Percentiles rank a stretch among this genome's conserved stretches.
Conservation (phyloP, 2,797 vertebrate genomes). For the Chloroceryle inda region DNA sequence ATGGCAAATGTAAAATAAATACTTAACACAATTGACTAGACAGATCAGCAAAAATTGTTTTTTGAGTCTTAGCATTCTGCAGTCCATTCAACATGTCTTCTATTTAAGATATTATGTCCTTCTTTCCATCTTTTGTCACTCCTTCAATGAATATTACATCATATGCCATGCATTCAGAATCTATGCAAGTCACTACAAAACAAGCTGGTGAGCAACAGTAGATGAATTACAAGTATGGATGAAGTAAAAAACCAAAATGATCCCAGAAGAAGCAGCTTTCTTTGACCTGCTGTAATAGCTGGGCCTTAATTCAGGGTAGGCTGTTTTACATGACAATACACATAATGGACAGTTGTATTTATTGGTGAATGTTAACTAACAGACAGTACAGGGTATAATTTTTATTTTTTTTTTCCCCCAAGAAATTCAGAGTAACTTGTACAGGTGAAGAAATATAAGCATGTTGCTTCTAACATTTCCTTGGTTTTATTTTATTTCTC, state of each 20-base stretch:
- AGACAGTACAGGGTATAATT: not conserved
- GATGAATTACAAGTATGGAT: not conserved
- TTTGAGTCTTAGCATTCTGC: not conserved
- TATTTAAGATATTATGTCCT: not conserved
- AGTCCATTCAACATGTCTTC: not conserved
- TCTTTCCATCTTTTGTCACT: not conserved
- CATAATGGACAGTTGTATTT: rapidly evolving
- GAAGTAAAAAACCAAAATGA: not conserved
- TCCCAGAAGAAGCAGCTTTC: not conserved
- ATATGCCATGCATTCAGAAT: not conserved
- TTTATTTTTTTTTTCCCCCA: not conserved
- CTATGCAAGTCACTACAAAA: not conserved
- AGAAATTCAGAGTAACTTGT: not conserved
- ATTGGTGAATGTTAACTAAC: not conserved
- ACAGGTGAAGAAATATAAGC: not conserved
- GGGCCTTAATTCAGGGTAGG: not conserved
- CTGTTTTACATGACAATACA: not conserved
- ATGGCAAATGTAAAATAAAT: not conserved
- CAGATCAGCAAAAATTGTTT: not conserved
- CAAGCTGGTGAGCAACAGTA: rapidly evolving
- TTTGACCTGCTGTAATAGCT: not conserved
- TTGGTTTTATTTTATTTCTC: slow-evolving; percentile 6
- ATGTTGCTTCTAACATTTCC: not conserved
- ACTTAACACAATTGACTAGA: not conserved
- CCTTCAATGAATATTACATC: too few species aligned